These are phyloP conservation scores for Cantharis flavilabris DNA, from an alignment of 2,888 invertebrate species.

Conservation along the genomic window DNA sequence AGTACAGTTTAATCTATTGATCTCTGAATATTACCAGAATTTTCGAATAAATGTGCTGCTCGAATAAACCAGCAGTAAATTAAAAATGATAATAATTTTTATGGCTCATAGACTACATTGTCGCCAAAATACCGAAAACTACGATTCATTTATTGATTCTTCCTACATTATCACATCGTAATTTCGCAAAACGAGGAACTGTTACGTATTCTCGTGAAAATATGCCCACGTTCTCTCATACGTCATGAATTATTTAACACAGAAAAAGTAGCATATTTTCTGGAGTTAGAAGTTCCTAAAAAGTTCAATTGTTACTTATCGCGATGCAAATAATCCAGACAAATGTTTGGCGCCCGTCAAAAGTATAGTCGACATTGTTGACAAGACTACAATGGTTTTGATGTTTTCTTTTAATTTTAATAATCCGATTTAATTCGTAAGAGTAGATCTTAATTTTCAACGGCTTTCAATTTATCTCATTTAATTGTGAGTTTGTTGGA, in stretches of 20 bases:
- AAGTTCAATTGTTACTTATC: not conserved
- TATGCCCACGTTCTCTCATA: not conserved
- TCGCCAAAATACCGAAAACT: not conserved
- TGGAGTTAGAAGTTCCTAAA: not conserved
- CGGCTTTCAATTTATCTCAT: conserved; percentile 1
- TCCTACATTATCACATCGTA: not conserved
- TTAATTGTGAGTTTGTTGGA: conserved; percentile 6
- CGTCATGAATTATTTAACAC: not conserved
- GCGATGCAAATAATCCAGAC: not conserved
- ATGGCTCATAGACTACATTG: not conserved
- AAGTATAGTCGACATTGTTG: not conserved
- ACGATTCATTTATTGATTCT: not conserved
- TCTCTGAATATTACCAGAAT: no score
- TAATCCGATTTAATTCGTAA: not conserved
- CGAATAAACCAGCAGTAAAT: not conserved
- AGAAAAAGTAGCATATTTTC: not conserved
- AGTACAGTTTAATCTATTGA: no score
- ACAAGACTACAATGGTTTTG: not conserved
- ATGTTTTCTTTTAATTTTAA: not conserved
- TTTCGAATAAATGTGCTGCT: not conserved
- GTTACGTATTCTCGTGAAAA: not conserved
- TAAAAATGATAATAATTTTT: not conserved
- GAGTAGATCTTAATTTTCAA: not conserved
- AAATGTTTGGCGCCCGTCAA: not conserved
- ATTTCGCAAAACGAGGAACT: not conserved